Base-by-base conservation (phyloP, 1,140 invertebrate species). In the Apocrypta bakeri region DNA sequence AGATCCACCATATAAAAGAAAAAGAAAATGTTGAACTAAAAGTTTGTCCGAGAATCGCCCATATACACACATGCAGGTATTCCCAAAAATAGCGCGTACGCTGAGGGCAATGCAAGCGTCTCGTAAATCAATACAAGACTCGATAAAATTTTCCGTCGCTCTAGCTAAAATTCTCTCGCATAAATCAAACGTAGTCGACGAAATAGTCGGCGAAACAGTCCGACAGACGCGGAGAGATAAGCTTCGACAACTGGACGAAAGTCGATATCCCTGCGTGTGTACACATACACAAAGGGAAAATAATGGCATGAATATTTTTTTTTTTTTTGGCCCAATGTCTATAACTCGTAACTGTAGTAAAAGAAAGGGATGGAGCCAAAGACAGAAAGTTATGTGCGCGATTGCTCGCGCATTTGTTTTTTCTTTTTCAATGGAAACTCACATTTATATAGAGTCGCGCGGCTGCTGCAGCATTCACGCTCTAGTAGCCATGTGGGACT, bases 401-500 rank as follows among this genome's bases (percentile, higher is more conserved):
- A 48, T 17, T 48, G 42, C 42, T 3, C 37, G 4, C 42, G 42
- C 40, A 8, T 11, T 8, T 3, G 42, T 21, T 66, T 3, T 29
- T 69, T 14, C 17, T 69, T 69, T 69, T 31, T 31, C 21, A 69
- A 24, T 37, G 9, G 33, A 25, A 25, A 33, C 27, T 17, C 31
- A 4, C 27, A 2, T 29, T 40, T 29, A 14, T 42, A 79, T 84
- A 88, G 83, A 85, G 82, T 85, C 85, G 86, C 85, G 56, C 79
- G 37, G 64, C 7, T 72, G 24, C 75, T 56, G 27, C 8, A 24
- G 2, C 48, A 75, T 85, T 85, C 80, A 89, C 84, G 88, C 86
- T 89, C 87, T 81, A 84, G 66, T 86, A 86, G 82, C 81, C 77
- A 87, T 85, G 77, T 88, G 78, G 88, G 87, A 81, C 77, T 71